A percentile compares a stretch with the other conserved stretches of the same genome.
Evolutionary conservation across 2,888 invertebrate species (phyloP).

Genomic region (Ochropleura leucogaster): DNA sequence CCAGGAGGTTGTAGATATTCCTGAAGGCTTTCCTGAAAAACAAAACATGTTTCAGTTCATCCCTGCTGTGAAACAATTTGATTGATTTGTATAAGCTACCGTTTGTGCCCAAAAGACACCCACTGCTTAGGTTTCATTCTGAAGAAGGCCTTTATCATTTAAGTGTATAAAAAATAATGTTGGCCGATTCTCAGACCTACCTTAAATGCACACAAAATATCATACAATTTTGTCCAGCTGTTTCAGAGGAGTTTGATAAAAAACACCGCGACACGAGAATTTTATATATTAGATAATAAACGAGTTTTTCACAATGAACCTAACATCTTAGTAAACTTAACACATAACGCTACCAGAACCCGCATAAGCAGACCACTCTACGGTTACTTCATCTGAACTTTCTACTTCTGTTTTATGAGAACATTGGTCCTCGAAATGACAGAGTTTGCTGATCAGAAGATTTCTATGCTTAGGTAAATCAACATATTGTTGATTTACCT

Average conservation of each 20-base stretch:
- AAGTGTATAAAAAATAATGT: no score
- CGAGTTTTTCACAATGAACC: not conserved
- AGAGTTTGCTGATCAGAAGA: not conserved
- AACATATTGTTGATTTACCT: no score
- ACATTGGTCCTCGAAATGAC: not conserved
- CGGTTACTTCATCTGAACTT: not conserved
- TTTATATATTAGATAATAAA: no score
- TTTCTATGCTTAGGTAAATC: not conserved
- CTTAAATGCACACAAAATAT: no score
- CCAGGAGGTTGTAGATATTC: slow-evolving; percentile 57
- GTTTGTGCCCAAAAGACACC: not conserved
- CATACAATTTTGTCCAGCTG: no score
- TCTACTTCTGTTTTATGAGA: no score
- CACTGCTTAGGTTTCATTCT: no score
- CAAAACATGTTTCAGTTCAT: not conserved
- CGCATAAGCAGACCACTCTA: not conserved
- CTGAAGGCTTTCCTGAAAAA: slow-evolving; percentile 60
- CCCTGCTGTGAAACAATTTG: not conserved
- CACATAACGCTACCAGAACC: not conserved
- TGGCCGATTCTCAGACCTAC: no score
- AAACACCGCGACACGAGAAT: no score
- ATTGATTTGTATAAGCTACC: not conserved
- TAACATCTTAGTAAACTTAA: not conserved
- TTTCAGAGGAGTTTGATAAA: no score
- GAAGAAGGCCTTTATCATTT: no score